These are phyloP conservation scores for Rhagologus leucostigma DNA, from an alignment of 2,113 vertebrate species.

Conservation along the genomic window DNA sequence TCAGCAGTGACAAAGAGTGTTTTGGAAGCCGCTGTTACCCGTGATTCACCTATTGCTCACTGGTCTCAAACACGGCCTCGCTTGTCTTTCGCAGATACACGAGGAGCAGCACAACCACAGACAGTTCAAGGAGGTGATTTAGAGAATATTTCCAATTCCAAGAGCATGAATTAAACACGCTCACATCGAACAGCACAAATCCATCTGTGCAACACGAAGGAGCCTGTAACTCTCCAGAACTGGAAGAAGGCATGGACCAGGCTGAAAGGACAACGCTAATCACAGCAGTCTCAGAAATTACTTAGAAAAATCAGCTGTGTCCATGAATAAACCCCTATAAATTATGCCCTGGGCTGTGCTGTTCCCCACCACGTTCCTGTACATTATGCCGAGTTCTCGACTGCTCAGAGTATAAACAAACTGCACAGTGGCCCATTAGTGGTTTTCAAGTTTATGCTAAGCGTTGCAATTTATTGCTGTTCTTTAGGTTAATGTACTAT, in stretches of 20 bases:
- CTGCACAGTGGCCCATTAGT: constrained; percentile 62
- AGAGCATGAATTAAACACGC: not conserved
- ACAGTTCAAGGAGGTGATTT: not conserved
- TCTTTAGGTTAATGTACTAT: constrained; percentile 61
- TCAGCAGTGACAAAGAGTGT: not conserved
- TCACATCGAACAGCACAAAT: not conserved
- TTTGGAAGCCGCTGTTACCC: not conserved
- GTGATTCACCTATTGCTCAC: not conserved
- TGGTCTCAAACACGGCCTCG: not conserved
- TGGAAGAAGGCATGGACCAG: not conserved
- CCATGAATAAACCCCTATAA: not conserved
- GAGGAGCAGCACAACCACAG: not conserved
- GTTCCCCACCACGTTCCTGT: not conserved
- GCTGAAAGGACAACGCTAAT: not conserved
- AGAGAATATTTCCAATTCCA: not conserved
- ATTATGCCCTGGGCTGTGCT: not conserved
- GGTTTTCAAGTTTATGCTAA: constrained; percentile 61
- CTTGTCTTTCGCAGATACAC: not conserved
- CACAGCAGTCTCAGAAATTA: not conserved
- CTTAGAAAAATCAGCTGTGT: not conserved
- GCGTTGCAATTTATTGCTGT: constrained; percentile 59
- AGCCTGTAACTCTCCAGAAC: rapidly evolving
- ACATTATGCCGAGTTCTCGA: constrained; percentile 18
- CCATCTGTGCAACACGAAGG: rapidly evolving
- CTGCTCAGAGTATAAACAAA: constrained; percentile 33